A percentile compares a stretch with the other conserved stretches of the same genome.
Conservation (phyloP, 92 coral and sea anemone genomes). For the Palythoa grandis region DNA sequence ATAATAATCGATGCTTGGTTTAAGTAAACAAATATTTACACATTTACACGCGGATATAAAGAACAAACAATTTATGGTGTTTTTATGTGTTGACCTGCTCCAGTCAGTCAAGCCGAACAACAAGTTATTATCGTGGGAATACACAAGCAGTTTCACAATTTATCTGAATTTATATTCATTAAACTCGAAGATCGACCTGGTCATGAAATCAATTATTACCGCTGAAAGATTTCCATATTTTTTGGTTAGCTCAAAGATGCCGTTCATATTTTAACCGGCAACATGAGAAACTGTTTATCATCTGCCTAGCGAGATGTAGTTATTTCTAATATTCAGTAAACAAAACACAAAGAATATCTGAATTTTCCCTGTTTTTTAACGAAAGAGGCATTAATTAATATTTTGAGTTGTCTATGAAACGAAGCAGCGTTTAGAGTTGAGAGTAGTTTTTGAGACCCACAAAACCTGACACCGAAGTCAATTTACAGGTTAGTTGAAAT, state of each 20-base stretch:
- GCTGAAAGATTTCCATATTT: slow-evolving; percentile 43
- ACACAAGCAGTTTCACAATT: neutral
- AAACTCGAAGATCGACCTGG: neutral
- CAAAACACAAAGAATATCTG: neutral
- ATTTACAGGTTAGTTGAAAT: slow-evolving; percentile 13
- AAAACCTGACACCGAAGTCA: slow-evolving; percentile 34
- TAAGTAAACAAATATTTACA: slow-evolving; percentile 7
- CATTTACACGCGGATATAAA: neutral
- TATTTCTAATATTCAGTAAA: neutral
- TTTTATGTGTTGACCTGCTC: neutral
- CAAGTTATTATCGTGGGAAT: neutral
- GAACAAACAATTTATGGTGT: neutral
- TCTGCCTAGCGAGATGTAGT: neutral
- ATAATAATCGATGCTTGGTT: slow-evolving; percentile 9
- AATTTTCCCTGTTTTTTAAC: neutral
- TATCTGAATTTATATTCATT: slow-evolving; percentile 8
- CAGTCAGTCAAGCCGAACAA: neutral
- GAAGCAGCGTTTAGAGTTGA: slow-evolving; percentile 1
- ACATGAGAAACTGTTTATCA: slow-evolving; percentile 40
- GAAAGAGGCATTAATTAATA: slow-evolving; percentile 13
- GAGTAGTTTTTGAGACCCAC: neutral
- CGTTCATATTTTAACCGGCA: slow-evolving; percentile 32
- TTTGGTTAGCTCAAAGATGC: slow-evolving; percentile 12
- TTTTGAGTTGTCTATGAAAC: slow-evolving; percentile 29
- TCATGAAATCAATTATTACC: slow-evolving; percentile 37